phyloP scores from a whole-genome alignment of 1,140 invertebrate genomes.

The Drosophila yakuba region DNA sequence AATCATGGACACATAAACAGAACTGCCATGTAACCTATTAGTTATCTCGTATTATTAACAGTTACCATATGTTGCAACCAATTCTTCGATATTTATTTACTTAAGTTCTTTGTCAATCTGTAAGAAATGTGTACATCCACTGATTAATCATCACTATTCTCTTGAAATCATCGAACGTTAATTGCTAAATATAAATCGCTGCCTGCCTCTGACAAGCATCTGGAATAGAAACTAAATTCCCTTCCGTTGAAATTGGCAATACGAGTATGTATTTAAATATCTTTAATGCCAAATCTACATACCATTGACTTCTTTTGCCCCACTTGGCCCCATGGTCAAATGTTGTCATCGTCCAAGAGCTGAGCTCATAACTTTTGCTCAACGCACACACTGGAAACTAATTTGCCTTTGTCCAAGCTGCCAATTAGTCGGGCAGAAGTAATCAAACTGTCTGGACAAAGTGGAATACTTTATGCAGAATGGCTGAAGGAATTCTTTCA shows the following conservation, averaged over 20 bases:
- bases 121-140: neutral
- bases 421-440: conserved; percentile 41
- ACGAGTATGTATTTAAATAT: conserved; percentile 1
- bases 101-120: neutral
- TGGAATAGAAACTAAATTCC: conserved; percentile 31
- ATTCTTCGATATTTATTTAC: too few species aligned
- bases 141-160: conserved; percentile 13
- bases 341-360: conserved; percentile 40
- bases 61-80: too few species aligned
- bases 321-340: conserved; percentile 33
- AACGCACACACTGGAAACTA: conserved; percentile 26
- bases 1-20: too few species aligned
- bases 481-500: neutral
- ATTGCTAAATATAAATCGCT: conserved; percentile 27
- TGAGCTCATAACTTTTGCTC: conserved; percentile 39
- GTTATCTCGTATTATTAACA: too few species aligned
- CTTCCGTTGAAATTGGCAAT: conserved; percentile 11
- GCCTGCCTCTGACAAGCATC: conserved; percentile 16
- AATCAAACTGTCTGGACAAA: conserved; percentile 23
- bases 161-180: conserved; percentile 30
- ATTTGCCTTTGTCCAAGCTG: conserved; percentile 36
- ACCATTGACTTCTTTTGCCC: conserved; percentile 38
- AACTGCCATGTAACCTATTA: too few species aligned
- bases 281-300: conserved; percentile 29
- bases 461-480: conserved; percentile 10